Base-by-base conservation (phyloP, 2,888 invertebrate genomes). In the Drosophila sordidula region DNA sequence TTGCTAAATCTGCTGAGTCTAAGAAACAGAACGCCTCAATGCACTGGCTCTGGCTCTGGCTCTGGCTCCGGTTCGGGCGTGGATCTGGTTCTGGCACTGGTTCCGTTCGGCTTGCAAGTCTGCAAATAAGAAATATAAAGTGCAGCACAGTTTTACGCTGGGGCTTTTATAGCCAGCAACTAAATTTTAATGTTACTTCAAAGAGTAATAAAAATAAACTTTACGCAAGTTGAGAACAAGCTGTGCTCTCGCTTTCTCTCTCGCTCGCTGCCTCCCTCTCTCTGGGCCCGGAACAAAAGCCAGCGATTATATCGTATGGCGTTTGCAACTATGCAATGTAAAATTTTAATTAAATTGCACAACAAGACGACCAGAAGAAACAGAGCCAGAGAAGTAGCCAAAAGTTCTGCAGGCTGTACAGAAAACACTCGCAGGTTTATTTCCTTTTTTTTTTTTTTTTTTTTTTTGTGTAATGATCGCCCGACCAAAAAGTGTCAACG, bases 151-250 rank as follows among this genome's bases (percentile, higher is more conserved):
- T 84, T 85, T 84, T 79, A 81, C 74, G 70, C 68, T 50, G 51
- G 68, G 54, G 66, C 68, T 87, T 87, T 84, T 85, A 84, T 84
- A 55, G 82, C 78, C 69, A 63, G 85, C 85, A 87, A 79, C 84
- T 79, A 84, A 84, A 85, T 85, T 87, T 84, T 84, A 87, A 87
- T 84, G 86, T 87, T 84, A 82, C 88, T 84, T 84, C 70, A 84
- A 87, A 87, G 84, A 86, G 88, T 82, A 84, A 85, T 85, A 87
- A 86, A 80, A 87, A 82, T 82, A 86, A 85, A 87, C 67, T 85
- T 85, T 85, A 74, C 72, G 80, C 83, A 76, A 85, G 82, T 87
- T 80, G 80, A 66, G 72, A 82, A 82, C 74, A 56, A 75, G 70
- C 51, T 70, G 39, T 45, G 38, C 44, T 25, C 25, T 9, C 34